Evolutionary conservation across 2,797 vertebrate species (phyloP), one percentile per base, ranked within the genome.

Genomic region (Clarias platycephalus): DNA sequence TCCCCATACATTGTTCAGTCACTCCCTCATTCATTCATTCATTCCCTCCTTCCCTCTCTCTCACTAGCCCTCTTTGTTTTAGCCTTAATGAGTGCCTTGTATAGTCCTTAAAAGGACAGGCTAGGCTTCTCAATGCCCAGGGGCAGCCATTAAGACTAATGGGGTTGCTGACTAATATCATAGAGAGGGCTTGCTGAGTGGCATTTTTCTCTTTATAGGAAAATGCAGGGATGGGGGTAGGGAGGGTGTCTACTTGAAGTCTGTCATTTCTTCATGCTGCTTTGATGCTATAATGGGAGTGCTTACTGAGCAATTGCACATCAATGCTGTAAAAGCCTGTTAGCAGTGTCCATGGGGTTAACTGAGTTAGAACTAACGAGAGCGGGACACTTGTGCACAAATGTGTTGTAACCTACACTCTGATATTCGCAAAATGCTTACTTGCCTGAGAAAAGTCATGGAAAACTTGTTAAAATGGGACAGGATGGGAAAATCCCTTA

Each of bases 61-160:
- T 94, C 92, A 93, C 91, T 93, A 89, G 85, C 88, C 87, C 79
- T 93, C 93, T 95, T 95, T 95, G 94, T 95, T 94, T 94, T 93
- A 85, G 91, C 91, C 87, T 94, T 95, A 95, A 95, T 95, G 93
- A 95, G 95, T 91, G 94, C 93, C 92, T 91, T 92, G 70, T 93
- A 93, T 94, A 92, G 92, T 93, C 92, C 94, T 86, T 94, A 92
- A 94, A 93, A 95, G 93, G 91, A 93, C 90, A 91, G 88, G 86
- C 88, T 70, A 83, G 89, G 92, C 90, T 89, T 88, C 91, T 91
- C 86, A 84, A 88, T 86, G 93, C 94, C 90, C 90, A 22, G 91
- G 88, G 94, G 92, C 88, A 72, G 90, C 91, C 92, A 93, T 95
- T 93, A 94, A 91, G 88, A 64, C 92, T 94, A 94, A 94, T 93